Evolutionary conservation across 2,888 invertebrate species (phyloP).

Genomic region (Auanema freiburgensis): DNA sequence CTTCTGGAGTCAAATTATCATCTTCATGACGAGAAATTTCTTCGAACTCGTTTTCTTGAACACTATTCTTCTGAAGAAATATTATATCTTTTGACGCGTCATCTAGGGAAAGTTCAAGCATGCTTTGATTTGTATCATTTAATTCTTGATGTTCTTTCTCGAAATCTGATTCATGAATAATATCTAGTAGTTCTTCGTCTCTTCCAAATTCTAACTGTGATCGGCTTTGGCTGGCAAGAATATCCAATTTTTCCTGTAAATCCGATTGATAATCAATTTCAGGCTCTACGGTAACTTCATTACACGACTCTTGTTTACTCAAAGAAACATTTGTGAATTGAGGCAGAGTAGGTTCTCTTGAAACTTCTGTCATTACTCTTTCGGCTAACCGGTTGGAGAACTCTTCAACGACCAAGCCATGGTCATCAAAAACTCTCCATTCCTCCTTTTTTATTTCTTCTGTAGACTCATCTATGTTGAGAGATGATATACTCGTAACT

Average conservation of each 20-base stretch:
- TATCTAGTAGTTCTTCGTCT: slow-evolving; percentile 35
- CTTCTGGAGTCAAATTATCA: slow-evolving; percentile 10
- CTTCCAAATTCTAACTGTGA: slow-evolving; percentile 14
- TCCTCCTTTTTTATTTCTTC: slow-evolving; percentile 23
- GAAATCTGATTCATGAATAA: slow-evolving; percentile 31
- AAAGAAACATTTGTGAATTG: no score
- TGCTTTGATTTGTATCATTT: no score
- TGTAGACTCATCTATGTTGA: no score
- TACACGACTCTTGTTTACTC: slow-evolving; percentile 43
- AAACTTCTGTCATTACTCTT: slow-evolving; percentile 7
- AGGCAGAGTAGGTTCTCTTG: neutral
- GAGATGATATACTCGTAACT: no score
- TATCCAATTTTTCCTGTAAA: slow-evolving; percentile 45
- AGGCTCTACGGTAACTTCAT: slow-evolving; percentile 46
- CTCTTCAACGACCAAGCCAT: slow-evolving; percentile 37
- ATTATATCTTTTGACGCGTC: no score
- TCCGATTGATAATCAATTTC: slow-evolving; percentile 52
- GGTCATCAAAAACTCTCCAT: slow-evolving; percentile 35
- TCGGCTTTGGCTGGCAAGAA: slow-evolving; percentile 36
- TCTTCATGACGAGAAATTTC: slow-evolving; percentile 1
- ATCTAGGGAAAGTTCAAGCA: slow-evolving; percentile 11
- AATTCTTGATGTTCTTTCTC: slow-evolving; percentile 28
- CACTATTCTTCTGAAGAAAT: slow-evolving; percentile 17
- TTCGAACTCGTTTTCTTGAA: slow-evolving; percentile 18
- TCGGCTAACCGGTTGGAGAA: slow-evolving; percentile 42